Evolutionary conservation across 2,797 vertebrate genomes (phyloP), one percentile per base, ranked within the genome.

Genomic region (Triplophysa bombifrons): DNA sequence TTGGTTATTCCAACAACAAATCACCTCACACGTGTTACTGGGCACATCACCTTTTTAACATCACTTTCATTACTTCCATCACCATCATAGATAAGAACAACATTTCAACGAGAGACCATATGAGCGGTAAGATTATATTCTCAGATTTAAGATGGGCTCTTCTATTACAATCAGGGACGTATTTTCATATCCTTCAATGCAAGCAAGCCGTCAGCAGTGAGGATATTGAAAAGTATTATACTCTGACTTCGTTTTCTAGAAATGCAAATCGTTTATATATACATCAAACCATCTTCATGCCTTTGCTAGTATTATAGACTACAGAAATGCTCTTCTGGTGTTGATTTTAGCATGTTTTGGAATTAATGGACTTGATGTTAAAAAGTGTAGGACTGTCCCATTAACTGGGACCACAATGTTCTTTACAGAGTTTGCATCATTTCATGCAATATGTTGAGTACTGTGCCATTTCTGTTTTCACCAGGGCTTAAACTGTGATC

Each of bases 1-100:
- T 84, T 74, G 80, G 64, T 84, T 80, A 72, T 85, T 80, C 82
- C 74, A 81, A 77, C 84, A 74, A 85, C 74, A 74, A 61, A 61
- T 61, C 56, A 73, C 61, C n/a, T 58, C 25, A 53, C 66, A 34
- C 27, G 25, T 68, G 50, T 72, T 72, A 66, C 20, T 34, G 58
- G 78, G 41, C 63, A 80, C 63, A 67, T 67, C 63, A 38, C 25
- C 70, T 80, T 73, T 65, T 55, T 67, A 55, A 65, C 60, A 72
- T 72, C 77, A 72, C 25, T 67, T 66, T 30, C 63, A 74, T 80
- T 71, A 71, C 67, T 70, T 71, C 58, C 67, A 78, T 65, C 51
- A 22, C 53, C 30, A 55, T n/a, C n/a, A 20, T 50, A 50, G n/a
- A 51, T 61, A 72, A 78, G 76, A 78, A 60, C 67, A 53, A 51